phyloP scores from a whole-genome alignment of 2,888 invertebrate species.

The Cloeon dipterum region DNA sequence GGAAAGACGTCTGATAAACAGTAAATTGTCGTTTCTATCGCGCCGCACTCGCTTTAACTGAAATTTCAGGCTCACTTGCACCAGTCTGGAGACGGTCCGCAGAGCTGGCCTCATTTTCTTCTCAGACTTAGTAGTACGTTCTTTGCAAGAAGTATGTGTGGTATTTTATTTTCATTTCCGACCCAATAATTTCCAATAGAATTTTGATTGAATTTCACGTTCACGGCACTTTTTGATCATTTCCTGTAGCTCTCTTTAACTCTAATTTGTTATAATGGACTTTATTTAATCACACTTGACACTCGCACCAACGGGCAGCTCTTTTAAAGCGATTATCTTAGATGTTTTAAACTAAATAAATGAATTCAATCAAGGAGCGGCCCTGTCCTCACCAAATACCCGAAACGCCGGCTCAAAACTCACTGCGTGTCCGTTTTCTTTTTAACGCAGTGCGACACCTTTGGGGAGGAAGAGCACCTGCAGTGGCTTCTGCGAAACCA shows the following conservation, averaged over 20 bases:
- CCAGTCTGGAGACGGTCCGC: constrained; percentile 35
- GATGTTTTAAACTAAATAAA: too few species aligned
- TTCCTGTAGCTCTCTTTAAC: constrained; percentile 5
- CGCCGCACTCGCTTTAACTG: too few species aligned
- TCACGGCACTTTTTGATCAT: not conserved
- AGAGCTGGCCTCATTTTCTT: constrained; percentile 44
- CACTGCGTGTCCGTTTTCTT: too few species aligned
- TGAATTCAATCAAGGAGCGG: too few species aligned
- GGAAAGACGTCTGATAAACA: constrained; percentile 12
- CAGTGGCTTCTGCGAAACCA: constrained; percentile 56
- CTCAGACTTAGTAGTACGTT: constrained; percentile 54
- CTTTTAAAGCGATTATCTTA: too few species aligned
- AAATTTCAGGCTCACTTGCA: not conserved
- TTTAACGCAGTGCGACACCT: constrained; percentile 45
- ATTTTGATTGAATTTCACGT: not conserved
- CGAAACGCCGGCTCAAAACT: too few species aligned
- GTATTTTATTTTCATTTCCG: not conserved
- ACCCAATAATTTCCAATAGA: not conserved
- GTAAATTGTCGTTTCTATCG: too few species aligned
- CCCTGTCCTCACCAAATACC: too few species aligned
- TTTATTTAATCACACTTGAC: too few species aligned
- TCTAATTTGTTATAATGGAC: constrained; percentile 1
- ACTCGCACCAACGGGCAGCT: too few species aligned
- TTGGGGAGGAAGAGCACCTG: constrained; percentile 44
- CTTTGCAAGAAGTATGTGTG: not conserved